Conservation (phyloP, 2,888 invertebrate species). For the Caenorhabditis afra region DNA sequence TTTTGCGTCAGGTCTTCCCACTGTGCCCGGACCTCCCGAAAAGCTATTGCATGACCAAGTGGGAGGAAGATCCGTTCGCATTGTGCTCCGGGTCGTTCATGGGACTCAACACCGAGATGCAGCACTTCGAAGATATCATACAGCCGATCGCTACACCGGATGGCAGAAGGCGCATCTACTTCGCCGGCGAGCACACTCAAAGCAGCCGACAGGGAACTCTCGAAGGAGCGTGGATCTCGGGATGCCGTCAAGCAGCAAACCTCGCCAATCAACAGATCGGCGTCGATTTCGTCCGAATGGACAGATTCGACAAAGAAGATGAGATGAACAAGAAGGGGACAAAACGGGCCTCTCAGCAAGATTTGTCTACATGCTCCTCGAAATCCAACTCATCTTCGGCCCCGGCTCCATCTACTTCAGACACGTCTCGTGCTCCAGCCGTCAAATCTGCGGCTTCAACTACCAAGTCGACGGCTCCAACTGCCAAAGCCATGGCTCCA, state of each 20-base stretch:
- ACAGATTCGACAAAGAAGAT: too few species aligned
- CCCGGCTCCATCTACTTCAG: too few species aligned
- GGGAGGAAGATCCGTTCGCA: conserved; percentile 35
- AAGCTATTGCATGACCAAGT: background rate
- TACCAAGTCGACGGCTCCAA: too few species aligned
- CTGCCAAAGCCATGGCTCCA: too few species aligned
- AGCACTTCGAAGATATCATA: conserved; percentile 19
- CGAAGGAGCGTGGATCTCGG: conserved; percentile 89
- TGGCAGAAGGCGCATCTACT: conserved; percentile 81
- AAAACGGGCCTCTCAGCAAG: too few species aligned
- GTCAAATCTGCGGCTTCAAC: too few species aligned
- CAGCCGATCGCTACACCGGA: conserved; percentile 16
- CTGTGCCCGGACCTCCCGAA: conserved; percentile 1
- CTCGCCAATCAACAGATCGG: conserved; percentile 92
- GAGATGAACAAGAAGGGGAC: too few species aligned
- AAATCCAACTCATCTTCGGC: too few species aligned
- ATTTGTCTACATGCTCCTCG: too few species aligned
- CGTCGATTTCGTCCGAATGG: conserved; percentile 4
- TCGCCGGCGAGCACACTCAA: conserved; percentile 96
- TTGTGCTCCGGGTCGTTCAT: conserved; percentile 33
- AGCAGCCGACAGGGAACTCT: conserved; percentile 95
- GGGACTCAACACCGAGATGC: conserved; percentile 27
- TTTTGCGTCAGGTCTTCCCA: conserved; percentile 23
- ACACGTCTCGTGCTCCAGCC: too few species aligned
- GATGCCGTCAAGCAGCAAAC: conserved; percentile 93